Conservation (phyloP, 1,140 invertebrate species). For the Orussus abietinus region DNA sequence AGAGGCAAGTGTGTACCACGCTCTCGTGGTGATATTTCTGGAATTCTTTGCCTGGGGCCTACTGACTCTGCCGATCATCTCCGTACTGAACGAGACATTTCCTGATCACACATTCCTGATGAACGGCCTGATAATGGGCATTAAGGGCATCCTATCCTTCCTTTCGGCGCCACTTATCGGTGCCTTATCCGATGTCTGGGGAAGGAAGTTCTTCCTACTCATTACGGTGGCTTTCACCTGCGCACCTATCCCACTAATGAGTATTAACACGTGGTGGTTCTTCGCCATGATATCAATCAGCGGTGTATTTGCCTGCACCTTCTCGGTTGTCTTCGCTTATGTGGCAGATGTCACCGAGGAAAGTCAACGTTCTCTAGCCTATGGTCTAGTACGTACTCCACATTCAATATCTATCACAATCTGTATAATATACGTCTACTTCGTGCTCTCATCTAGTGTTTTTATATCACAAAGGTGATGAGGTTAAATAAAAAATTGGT, state of each 20-base stretch:
- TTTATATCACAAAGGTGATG: slow-evolving; percentile 11
- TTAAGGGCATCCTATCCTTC: slow-evolving; percentile 96
- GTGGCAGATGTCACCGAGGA: slow-evolving; percentile 99
- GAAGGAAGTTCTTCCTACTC: slow-evolving; percentile 95
- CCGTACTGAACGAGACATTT: slow-evolving; percentile 95
- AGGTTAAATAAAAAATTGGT: slow-evolving; percentile 6
- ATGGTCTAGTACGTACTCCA: slow-evolving; percentile 76
- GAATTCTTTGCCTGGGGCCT: slow-evolving; percentile 99
- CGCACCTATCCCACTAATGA: slow-evolving; percentile 97
- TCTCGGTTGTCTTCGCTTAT: slow-evolving; percentile 98
- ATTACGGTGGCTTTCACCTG: slow-evolving; percentile 99
- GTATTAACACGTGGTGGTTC: slow-evolving; percentile 99
- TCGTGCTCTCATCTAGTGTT: background rate
- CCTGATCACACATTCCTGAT: slow-evolving; percentile 98
- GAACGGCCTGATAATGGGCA: slow-evolving; percentile 99
- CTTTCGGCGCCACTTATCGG: slow-evolving; percentile 95
- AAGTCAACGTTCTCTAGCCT: slow-evolving; percentile 90
- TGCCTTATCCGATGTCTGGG: slow-evolving; percentile 96
- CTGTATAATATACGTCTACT: too few species aligned
- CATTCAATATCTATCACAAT: too few species aligned
- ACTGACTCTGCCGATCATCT: slow-evolving; percentile 96
- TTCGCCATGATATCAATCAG: slow-evolving; percentile 99
- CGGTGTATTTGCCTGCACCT: slow-evolving; percentile 97
- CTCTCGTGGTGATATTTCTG: slow-evolving; percentile 96
- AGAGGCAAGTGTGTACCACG: slow-evolving; percentile 95